Conservation (phyloP, 2,113 vertebrate species). For the Rhombomys opimus region DNA sequence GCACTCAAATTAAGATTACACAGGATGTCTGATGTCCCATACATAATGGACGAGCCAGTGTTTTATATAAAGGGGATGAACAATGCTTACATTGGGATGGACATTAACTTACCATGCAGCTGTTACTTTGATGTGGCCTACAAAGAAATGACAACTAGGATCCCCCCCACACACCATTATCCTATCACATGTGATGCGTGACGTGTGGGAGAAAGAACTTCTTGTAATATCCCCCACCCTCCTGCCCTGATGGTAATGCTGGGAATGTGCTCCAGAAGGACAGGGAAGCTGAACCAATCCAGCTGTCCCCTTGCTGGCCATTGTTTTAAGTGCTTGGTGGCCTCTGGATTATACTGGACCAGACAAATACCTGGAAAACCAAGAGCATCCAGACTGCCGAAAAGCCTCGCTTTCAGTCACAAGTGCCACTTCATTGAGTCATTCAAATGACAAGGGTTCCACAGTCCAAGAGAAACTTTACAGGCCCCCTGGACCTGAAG, state of each 20-base stretch:
- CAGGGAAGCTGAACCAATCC: not conserved
- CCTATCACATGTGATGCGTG: not conserved
- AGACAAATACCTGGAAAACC: not conserved
- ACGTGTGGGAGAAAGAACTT: not conserved
- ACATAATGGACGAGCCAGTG: not conserved
- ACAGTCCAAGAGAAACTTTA: not conserved
- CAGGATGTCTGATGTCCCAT: slow-evolving; percentile 52
- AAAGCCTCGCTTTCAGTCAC: not conserved
- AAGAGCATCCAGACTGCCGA: not conserved
- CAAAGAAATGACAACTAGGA: not conserved
- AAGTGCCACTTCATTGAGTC: not conserved
- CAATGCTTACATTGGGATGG: not conserved
- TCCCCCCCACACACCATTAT: not conserved
- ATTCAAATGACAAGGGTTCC: not conserved
- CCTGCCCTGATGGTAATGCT: not conserved
- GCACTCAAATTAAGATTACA: slow-evolving; percentile 7
- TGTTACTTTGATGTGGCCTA: slow-evolving; percentile 48
- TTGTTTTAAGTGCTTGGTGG: not conserved
- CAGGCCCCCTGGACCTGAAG: not conserved
- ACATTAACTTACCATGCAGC: not conserved
- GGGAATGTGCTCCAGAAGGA: not conserved
- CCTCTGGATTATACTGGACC: not conserved
- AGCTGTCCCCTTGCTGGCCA: too few species aligned
- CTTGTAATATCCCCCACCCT: not conserved
- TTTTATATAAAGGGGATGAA: slow-evolving; percentile 35